Percentiles rank a stretch among this genome's conserved stretches.
These are phyloP conservation scores for Drosophila mimetica DNA, from an alignment of 2,888 invertebrate species.

Conservation along the genomic window DNA sequence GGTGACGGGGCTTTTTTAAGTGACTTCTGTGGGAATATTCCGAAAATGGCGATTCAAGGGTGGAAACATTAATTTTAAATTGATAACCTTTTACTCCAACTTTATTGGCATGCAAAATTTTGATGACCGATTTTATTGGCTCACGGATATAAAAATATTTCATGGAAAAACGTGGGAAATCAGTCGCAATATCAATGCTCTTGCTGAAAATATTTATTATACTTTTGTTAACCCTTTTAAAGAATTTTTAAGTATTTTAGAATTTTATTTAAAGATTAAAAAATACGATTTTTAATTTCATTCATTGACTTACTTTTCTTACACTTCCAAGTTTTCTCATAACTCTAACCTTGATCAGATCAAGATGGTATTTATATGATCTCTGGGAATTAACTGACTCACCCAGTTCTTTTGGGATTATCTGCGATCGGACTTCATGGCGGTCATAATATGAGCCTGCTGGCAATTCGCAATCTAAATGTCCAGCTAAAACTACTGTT, in stretches of 20 bases:
- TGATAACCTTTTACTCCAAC: slow-evolving; percentile 12
- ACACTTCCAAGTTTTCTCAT: background rate
- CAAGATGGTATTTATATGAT: background rate
- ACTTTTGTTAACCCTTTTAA: no score
- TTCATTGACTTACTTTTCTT: background rate
- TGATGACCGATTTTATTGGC: slow-evolving; percentile 23
- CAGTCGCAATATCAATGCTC: background rate
- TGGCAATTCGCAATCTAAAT: slow-evolving; percentile 51
- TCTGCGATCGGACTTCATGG: slow-evolving; percentile 4
- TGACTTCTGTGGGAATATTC: slow-evolving; percentile 39
- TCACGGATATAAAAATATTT: background rate
- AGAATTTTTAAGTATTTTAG: no score
- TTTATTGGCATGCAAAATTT: slow-evolving; percentile 32
- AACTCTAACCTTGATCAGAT: background rate
- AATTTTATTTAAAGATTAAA: no score
- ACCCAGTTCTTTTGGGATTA: slow-evolving; percentile 2
- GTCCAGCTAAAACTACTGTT: slow-evolving; percentile 60
- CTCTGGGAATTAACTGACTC: slow-evolving; percentile 6
- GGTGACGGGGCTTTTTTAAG: slow-evolving; percentile 15
- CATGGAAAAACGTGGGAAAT: no score
- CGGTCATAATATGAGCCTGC: slow-evolving; percentile 10
- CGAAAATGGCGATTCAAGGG: background rate
- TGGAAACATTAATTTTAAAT: slow-evolving; percentile 16
- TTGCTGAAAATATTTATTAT: background rate
- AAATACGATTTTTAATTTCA: no score